Conservation (phyloP, 1,140 invertebrate genomes). For the Agraylea sexmaculata region DNA sequence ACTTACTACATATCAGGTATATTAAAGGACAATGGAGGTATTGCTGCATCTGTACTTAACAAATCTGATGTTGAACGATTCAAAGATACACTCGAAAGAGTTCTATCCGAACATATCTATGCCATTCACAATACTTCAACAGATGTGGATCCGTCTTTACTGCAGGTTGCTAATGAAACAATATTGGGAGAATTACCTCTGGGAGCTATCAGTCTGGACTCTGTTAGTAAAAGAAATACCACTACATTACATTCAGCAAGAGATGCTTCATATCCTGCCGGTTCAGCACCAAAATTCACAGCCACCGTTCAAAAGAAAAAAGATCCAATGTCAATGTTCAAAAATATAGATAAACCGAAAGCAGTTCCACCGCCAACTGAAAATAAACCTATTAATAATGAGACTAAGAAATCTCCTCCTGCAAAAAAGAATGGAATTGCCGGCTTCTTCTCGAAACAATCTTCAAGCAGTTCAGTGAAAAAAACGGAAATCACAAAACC, state of each 20-base stretch:
- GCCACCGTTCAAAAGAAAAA: too few species aligned
- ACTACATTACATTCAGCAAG: slow-evolving; percentile 4
- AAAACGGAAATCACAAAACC: not conserved
- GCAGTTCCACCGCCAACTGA: too few species aligned
- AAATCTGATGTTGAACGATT: slow-evolving; percentile 6
- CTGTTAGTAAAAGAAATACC: slow-evolving; percentile 3
- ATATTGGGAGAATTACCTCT: slow-evolving; percentile 7
- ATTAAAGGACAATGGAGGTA: slow-evolving; percentile 3
- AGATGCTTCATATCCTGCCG: slow-evolving; percentile 7
- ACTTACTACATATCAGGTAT: slow-evolving; percentile 11
- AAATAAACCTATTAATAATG: slow-evolving; percentile 1
- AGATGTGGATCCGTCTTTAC: slow-evolving; percentile 1
- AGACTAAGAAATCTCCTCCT: slow-evolving; percentile 3
- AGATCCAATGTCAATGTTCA: too few species aligned
- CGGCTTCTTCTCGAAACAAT: slow-evolving; percentile 12
- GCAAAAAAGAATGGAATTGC: slow-evolving; percentile 12
- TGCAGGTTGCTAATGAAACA: slow-evolving; percentile 10
- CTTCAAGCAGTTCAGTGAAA: not conserved
- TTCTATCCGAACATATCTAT: slow-evolving; percentile 14
- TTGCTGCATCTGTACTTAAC: slow-evolving; percentile 5
- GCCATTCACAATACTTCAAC: slow-evolving; percentile 7
- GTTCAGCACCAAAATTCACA: not conserved
- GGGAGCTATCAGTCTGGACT: slow-evolving; percentile 5
- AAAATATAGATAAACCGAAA: too few species aligned
- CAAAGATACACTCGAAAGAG: slow-evolving; percentile 9